Base-by-base conservation (phyloP, 2,113 vertebrate genomes). In the Pholis gunnellus region DNA sequence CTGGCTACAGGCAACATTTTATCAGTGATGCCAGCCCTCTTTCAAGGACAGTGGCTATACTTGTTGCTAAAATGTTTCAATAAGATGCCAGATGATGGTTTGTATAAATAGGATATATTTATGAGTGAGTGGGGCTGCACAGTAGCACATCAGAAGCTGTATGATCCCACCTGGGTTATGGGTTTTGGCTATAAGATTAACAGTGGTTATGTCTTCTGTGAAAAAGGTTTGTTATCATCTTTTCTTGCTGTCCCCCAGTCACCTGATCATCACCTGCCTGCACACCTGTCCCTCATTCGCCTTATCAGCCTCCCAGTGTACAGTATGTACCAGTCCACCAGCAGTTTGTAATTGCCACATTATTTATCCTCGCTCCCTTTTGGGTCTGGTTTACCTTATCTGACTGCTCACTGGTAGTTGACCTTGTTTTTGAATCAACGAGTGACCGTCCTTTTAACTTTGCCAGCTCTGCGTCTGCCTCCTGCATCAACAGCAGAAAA, bases 71-170 rank as follows among this genome's bases (percentile, higher is more conserved):
- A 82, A 15, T 1, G 61, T 31, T 76, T 68, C 8, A 15, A 31
- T 42, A 46, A 72, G 59, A 63, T 81, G 59, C 38, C 68, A 80
- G 73, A 68, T 1, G 27, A 69, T 82, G 18, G 59, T 64, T 75
- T 10, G 42, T 82, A 80, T 82, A 79, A 84, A 82, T 82, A 84
- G 71, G 86, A 84, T 73, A 60, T 66, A 44, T 74, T 79, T 78
- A 48, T 40, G 66, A 78, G 34, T 54, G 38, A 56, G 29, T 64
- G 20, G 22, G 40, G 69, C 31, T 36, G 2, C 29, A 36, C 31
- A 36, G 73, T 66, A 72, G 34, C 57, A 42, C 67, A 61, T 5
- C 36, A 60, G 34, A 54, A 70, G 52, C 14, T n/a, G 31, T 20
- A 48, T 57, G 56, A 74, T 75, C 68, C 44, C 10, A 20, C 1